Percentiles rank a stretch among this genome's conserved stretches.
Conservation (phyloP, 2,888 invertebrate species). For the Augochlorella aurata region DNA sequence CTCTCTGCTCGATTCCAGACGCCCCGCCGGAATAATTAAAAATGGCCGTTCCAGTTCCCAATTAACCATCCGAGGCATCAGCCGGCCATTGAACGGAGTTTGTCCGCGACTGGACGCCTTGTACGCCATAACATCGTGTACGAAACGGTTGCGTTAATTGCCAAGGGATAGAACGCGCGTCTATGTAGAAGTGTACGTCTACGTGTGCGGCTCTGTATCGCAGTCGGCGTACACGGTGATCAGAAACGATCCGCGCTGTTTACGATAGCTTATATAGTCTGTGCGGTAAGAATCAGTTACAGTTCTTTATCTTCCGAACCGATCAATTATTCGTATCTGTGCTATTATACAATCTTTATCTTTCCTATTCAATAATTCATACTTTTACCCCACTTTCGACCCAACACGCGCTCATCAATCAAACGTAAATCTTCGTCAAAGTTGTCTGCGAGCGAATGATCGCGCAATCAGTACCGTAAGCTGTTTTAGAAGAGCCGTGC, state of each 20-base stretch:
- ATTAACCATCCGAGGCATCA: background rate
- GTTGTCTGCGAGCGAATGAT: background rate
- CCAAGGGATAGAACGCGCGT: background rate
- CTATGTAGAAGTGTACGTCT: background rate
- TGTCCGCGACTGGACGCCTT: constrained; percentile 1
- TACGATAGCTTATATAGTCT: background rate
- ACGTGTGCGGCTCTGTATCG: background rate
- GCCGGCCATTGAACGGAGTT: background rate
- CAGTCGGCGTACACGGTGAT: background rate
- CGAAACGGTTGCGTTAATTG: constrained; percentile 29
- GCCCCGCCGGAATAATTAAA: constrained; percentile 38
- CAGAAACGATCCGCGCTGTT: background rate
- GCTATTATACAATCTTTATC: background rate
- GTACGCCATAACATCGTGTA: background rate
- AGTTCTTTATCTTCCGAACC: background rate
- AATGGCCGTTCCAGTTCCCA: constrained; percentile 28
- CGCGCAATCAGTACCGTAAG: background rate
- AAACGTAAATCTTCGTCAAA: background rate
- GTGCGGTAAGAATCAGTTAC: background rate
- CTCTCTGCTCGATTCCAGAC: background rate
- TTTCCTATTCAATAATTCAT: background rate
- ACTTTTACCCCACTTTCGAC: background rate
- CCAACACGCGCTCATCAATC: background rate
- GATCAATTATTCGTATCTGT: background rate
- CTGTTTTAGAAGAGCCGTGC: background rate